Percentiles rank a stretch among this genome's conserved stretches.
phyloP scores from a whole-genome alignment of 2,888 invertebrate species.

The Artemia sinica region DNA sequence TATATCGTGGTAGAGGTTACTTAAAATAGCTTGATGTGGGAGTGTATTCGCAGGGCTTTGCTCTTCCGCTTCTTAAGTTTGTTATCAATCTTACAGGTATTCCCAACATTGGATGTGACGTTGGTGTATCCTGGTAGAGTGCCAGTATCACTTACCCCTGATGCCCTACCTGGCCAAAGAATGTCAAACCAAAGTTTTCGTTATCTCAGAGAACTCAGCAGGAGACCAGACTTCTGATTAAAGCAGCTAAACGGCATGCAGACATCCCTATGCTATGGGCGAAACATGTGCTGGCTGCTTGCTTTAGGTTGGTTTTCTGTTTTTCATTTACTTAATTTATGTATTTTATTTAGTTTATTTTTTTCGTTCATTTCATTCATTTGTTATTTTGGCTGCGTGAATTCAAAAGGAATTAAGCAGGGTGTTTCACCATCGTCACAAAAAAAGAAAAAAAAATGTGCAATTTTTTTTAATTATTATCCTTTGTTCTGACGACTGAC shows the following conservation, averaged over 20 bases:
- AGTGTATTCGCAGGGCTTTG: no score
- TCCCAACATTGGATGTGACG: neutral
- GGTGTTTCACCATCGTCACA: no score
- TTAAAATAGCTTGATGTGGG: no score
- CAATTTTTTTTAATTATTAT: no score
- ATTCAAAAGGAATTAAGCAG: no score
- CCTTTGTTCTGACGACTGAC: no score
- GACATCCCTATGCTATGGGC: conserved; percentile 76
- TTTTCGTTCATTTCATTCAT: no score
- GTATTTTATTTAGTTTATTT: no score
- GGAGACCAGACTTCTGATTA: conserved; percentile 80
- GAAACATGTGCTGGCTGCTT: conserved; percentile 66
- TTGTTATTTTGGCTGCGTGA: no score
- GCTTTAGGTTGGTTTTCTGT: conserved; percentile 41
- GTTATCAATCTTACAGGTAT: neutral
- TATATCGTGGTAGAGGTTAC: no score
- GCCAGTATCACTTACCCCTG: conserved; percentile 39
- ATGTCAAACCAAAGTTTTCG: conserved; percentile 36
- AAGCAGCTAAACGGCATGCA: conserved; percentile 46
- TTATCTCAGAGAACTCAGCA: conserved; percentile 85
- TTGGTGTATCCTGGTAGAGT: conserved; percentile 1
- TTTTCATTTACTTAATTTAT: no score
- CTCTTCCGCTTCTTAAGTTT: neutral
- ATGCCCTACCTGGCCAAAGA: conserved; percentile 36
- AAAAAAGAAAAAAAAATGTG: no score